A percentile compares a stretch with the other conserved stretches of the same genome.
Evolutionary conservation across 2,888 invertebrate genomes (phyloP).

Genomic region (Gymnocheta viridis): DNA sequence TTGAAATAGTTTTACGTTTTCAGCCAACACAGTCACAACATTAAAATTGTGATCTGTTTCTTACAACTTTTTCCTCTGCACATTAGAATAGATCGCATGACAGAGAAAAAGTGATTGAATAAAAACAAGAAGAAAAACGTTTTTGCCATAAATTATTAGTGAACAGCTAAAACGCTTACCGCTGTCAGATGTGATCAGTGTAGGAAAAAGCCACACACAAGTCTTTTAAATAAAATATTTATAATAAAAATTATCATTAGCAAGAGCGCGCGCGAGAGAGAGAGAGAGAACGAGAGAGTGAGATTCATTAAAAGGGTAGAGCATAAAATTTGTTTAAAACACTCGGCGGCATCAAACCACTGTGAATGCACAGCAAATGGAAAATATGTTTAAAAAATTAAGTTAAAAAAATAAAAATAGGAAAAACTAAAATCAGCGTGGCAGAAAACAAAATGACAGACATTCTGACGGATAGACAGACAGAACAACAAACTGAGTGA

Average conservation of each 20-base stretch:
- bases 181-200: constrained; percentile 70
- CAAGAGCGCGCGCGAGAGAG: too few relatives aligned
- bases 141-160: constrained; percentile 67
- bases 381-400: background rate
- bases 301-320: background rate
- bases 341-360: too few relatives aligned
- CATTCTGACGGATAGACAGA: constrained; percentile 2
- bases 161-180: constrained; percentile 67
- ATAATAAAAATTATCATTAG: constrained; percentile 9
- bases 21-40: constrained; percentile 6
- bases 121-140: constrained; percentile 52
- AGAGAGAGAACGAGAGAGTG: background rate
- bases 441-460: constrained; percentile 44
- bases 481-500: constrained; percentile 38
- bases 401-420: constrained; percentile 14
- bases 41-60: background rate
- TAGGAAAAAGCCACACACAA: constrained; percentile 54
- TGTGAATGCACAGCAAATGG: constrained; percentile 16
- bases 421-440: constrained; percentile 24
- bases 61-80: background rate
- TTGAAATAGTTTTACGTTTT: constrained; percentile 54
- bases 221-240: constrained; percentile 21
- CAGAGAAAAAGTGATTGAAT: background rate
- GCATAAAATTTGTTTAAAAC: background rate
- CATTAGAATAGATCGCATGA: background rate